Base-by-base conservation (phyloP, 2,888 invertebrate genomes). In the Mactromeris polynyma region DNA sequence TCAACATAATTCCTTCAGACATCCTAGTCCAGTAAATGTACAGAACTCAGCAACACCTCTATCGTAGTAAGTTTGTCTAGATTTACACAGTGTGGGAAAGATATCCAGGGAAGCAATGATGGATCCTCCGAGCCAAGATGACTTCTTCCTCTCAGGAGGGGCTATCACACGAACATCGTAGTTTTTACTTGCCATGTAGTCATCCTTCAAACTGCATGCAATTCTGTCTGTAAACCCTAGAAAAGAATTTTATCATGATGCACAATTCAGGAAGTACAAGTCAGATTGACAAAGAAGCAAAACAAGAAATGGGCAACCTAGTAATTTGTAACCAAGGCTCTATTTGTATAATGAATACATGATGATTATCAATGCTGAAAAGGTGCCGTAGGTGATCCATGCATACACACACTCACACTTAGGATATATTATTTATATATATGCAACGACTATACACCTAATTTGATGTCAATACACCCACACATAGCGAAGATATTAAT, bases 111-210 rank as follows among this genome's bases (percentile, higher is more conserved):
- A 58, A 14, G 87, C 89, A 2, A 89, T 51, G 42, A 89, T 87
- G 2, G 89, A 89, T 38, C 87, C 89, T 21, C 89, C 89, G 0
- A 89, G 51, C 89, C 89, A 89, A 0, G 85, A 42, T 9, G 89
- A 89, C 40, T 89, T 87, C 36, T 64, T 31, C 42, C 89, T 81
- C 78, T 89, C 89, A 21, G 89, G 89, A 7, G 89, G 89, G 7
- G 82, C 81, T 40, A 87, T 69, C 4, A 87, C 80, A 36, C 64
- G 80, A 4, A 86, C 14, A 9, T 51, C 40, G n/a, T 21, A 54
- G 38, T 26, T n/a, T 14, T 19, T 31, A 54, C 36, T 36, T 31
- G n/a, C 58, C 26, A 64, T 26, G 6, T 7, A 46, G 9, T 64
- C 82, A 40, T 82, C 58, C 14, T 82, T 38, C 21, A 58, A 26